These are phyloP conservation scores for Epinotia demarniana DNA, from an alignment of 2,888 invertebrate species.

Conservation along the genomic window DNA sequence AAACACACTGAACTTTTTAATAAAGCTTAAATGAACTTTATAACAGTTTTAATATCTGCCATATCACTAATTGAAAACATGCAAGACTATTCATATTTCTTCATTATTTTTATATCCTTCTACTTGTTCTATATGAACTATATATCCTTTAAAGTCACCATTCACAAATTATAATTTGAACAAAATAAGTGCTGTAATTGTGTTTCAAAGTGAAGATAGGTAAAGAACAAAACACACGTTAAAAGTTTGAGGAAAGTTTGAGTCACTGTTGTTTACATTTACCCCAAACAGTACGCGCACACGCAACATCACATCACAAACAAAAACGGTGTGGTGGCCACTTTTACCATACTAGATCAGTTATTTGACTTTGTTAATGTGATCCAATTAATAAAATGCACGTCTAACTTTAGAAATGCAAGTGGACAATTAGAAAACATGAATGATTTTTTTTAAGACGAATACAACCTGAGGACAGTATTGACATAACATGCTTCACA, in stretches of 20 bases:
- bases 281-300: constrained; percentile 32
- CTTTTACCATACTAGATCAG: constrained; percentile 16
- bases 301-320: constrained; percentile 28
- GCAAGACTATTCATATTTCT: background rate
- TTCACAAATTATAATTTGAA: constrained; percentile 11
- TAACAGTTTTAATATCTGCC: background rate
- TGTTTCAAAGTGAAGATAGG: constrained; percentile 30
- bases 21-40: background rate
- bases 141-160: background rate
- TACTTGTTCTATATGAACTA: background rate
- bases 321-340: constrained; percentile 27
- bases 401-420: constrained; percentile 32
- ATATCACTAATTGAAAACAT: constrained; percentile 1
- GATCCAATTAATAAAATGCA: constrained; percentile 18
- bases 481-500: constrained; percentile 63
- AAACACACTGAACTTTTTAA: background rate
- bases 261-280: constrained; percentile 26
- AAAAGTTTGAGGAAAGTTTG: constrained; percentile 15
- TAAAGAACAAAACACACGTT: constrained; percentile 37
- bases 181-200: constrained; percentile 40
- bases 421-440: constrained; percentile 37
- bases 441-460: constrained; percentile 29
- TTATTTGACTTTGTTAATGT: constrained; percentile 3
- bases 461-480: constrained; percentile 32
- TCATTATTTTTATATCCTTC: background rate